These are phyloP conservation scores for Zygothrica quintamaculata DNA, from an alignment of 2,888 invertebrate species.

Conservation along the genomic window DNA sequence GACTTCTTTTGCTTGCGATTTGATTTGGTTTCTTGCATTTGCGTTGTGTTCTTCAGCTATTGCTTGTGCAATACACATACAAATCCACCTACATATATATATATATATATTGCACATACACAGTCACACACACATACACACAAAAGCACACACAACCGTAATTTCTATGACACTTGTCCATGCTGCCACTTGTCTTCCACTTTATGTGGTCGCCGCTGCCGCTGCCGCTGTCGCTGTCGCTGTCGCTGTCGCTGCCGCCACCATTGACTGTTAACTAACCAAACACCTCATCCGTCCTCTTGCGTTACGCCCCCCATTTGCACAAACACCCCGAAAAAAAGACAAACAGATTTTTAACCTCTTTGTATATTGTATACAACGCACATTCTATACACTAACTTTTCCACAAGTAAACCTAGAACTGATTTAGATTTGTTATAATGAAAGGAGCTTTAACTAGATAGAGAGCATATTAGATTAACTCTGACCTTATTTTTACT, in stretches of 20 bases:
- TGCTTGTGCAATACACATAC: conserved; percentile 60
- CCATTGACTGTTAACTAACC: conserved; percentile 63
- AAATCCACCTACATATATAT: too few species aligned
- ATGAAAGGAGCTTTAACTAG: too few species aligned
- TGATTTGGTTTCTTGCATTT: conserved; percentile 74
- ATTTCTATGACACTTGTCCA: conserved; percentile 79
- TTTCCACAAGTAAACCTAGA: too few species aligned
- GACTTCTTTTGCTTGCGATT: conserved; percentile 56
- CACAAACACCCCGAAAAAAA: conserved; percentile 48
- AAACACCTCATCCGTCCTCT: conserved; percentile 51
- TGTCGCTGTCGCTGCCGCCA: conserved; percentile 24
- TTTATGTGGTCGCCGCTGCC: conserved; percentile 66
- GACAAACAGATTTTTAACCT: conserved; percentile 22
- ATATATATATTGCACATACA: too few species aligned
- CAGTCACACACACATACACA: conserved; percentile 27
- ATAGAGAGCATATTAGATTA: too few species aligned
- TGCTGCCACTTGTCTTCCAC: conserved; percentile 79
- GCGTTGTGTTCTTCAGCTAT: conserved; percentile 66
- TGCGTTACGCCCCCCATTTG: conserved; percentile 21
- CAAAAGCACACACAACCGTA: conserved; percentile 42
- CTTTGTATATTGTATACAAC: conserved; percentile 13
- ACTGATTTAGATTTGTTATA: too few species aligned
- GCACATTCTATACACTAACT: conserved; percentile 31
- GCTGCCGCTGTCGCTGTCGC: conserved; percentile 11
- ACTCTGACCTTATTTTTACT: too few species aligned